A percentile compares a stretch with the other conserved stretches of the same genome.
These are phyloP conservation scores for Hoplostethus mediterraneus DNA, from an alignment of 2,797 vertebrate genomes.

Conservation along the genomic window DNA sequence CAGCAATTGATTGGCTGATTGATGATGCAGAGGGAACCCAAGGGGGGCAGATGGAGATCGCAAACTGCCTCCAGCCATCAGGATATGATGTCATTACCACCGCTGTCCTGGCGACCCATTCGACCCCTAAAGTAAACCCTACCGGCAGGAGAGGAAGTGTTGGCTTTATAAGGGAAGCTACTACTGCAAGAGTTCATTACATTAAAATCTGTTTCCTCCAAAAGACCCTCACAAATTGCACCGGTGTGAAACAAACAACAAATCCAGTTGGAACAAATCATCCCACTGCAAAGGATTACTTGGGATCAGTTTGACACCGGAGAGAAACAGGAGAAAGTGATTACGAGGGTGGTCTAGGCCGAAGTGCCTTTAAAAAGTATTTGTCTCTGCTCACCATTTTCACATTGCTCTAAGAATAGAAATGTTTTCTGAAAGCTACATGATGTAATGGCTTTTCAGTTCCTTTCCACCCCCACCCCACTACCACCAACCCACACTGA, in stretches of 20 bases:
- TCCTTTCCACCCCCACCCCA: conserved; percentile 57
- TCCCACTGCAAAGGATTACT: conserved; percentile 21
- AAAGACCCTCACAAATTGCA: conserved; percentile 1
- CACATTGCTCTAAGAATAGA: conserved; percentile 58
- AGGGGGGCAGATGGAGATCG: conserved; percentile 10
- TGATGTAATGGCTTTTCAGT: conserved; percentile 69
- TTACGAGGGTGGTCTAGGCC: conserved; percentile 21
- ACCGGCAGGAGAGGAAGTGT: conserved; percentile 14
- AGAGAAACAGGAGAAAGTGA: conserved; percentile 40
- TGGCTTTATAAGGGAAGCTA: neutral
- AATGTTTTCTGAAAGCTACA: conserved; percentile 47
- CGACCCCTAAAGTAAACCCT: conserved; percentile 39
- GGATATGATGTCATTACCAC: conserved; percentile 64
- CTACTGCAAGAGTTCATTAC: conserved; percentile 26
- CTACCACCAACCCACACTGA: conserved; percentile 66
- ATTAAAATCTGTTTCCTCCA: conserved; percentile 37
- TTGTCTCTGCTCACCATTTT: conserved; percentile 29
- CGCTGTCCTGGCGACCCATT: conserved; percentile 37
- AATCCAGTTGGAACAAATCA: conserved; percentile 32
- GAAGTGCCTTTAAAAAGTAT: conserved; percentile 64
- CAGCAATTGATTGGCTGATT: conserved; percentile 72
- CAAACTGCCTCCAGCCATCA: conserved; percentile 41
- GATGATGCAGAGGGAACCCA: conserved; percentile 48
- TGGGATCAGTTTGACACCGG: conserved; percentile 1
- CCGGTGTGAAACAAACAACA: conserved; percentile 29